Percentiles rank a stretch among this genome's conserved stretches.
phyloP scores from a whole-genome alignment of 2,797 vertebrate genomes.

The Sciurus carolinensis region DNA sequence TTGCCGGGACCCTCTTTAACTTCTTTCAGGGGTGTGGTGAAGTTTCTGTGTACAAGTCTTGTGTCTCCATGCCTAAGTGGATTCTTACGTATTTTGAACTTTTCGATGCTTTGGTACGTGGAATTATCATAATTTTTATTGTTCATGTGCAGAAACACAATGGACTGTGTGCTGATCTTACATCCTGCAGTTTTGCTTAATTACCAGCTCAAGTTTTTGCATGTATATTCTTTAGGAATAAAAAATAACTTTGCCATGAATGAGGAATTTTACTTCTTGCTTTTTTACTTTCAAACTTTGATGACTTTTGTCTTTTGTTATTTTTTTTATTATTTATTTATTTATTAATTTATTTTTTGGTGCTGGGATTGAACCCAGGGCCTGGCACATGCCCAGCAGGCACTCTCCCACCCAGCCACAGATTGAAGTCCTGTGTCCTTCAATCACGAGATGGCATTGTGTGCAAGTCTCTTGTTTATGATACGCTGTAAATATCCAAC shows the following conservation, averaged over 20 bases:
- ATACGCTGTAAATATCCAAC: not conserved
- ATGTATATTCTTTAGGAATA: not conserved
- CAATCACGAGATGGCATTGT: not conserved
- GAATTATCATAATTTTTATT: not conserved
- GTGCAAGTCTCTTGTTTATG: not conserved
- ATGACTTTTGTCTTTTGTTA: not conserved
- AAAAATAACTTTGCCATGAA: not conserved
- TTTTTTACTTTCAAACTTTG: not conserved
- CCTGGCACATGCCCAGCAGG: too few species aligned
- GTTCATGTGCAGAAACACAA: not conserved
- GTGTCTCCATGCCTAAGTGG: not conserved
- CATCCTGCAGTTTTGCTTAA: not conserved
- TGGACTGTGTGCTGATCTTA: not conserved
- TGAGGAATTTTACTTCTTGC: not conserved
- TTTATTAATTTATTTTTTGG: too few species aligned
- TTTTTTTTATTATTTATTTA: too few species aligned
- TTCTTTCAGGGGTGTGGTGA: not conserved
- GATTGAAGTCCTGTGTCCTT: not conserved
- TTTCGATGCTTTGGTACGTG: not conserved
- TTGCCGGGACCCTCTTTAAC: not conserved
- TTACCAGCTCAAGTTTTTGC: not conserved
- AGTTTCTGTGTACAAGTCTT: not conserved
- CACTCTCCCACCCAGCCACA: not conserved
- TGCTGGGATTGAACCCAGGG: not conserved
- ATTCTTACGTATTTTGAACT: not conserved